phyloP scores from a whole-genome alignment of 2,113 vertebrate species.

The Capreolus pygargus region DNA sequence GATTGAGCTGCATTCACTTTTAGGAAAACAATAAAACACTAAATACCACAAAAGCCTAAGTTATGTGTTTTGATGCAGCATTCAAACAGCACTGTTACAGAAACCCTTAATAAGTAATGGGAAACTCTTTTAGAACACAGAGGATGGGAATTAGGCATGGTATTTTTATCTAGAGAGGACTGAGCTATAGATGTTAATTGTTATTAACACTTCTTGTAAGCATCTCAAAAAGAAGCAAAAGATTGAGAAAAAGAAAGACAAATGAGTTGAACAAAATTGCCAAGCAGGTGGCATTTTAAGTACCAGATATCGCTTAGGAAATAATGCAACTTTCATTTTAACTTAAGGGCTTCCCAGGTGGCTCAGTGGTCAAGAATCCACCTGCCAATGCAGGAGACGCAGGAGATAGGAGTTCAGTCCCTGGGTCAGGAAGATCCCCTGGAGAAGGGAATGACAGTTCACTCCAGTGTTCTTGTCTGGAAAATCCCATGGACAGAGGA shows the following conservation, averaged over 20 bases:
- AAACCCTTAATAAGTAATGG: neutral
- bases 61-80: neutral
- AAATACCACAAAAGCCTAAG: conserved; percentile 21
- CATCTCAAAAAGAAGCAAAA: neutral
- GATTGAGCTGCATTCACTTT: conserved; percentile 6
- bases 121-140: neutral
- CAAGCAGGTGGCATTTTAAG: conserved; percentile 3
- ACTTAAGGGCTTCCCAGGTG: neutral
- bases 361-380: neutral
- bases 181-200: neutral
- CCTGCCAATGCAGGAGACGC: neutral
- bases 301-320: neutral
- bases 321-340: neutral
- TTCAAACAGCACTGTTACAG: neutral
- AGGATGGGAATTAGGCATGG: neutral
- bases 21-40: neutral
- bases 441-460: neutral
- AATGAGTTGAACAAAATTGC: conserved; percentile 11
- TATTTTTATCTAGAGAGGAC: conserved; percentile 24
- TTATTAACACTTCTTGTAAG: neutral
- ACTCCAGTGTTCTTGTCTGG: neutral
- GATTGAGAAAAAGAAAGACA: conserved; percentile 25
- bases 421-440: neutral
- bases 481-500: neutral
- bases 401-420: neutral